Percentiles rank a stretch among this genome's conserved stretches.
Evolutionary conservation across 2,113 vertebrate genomes (phyloP).

Genomic region (Stegostoma tigrinum): DNA sequence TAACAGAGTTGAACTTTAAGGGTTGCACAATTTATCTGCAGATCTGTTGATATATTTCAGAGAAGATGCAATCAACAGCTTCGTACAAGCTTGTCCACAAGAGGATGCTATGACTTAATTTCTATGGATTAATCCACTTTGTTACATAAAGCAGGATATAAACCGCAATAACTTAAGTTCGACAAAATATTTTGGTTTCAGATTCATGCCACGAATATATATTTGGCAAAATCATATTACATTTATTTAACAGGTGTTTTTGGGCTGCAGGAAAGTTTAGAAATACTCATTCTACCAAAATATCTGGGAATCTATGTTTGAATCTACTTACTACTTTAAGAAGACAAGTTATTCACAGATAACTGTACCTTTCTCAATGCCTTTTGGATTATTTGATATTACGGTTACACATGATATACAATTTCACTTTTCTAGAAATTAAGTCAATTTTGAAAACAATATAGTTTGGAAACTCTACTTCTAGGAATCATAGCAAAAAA

Average conservation of each 20-base stretch:
- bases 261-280: background rate
- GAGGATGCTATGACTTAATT: background rate
- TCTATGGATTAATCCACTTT: background rate
- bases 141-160: background rate
- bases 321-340: background rate
- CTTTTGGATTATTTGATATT: background rate
- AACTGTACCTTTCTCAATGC: background rate
- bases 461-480: too few species aligned
- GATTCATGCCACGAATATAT: background rate
- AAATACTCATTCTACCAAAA: background rate
- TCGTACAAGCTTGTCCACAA: background rate
- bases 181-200: background rate
- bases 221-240: background rate
- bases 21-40: background rate
- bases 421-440: background rate
- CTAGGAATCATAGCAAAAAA: too few species aligned
- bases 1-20: background rate
- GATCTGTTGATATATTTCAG: background rate
- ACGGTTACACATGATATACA: background rate
- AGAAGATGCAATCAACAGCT: background rate
- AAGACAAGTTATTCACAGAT: background rate
- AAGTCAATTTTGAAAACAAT: too few species aligned
- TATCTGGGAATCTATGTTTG: background rate
- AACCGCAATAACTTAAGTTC: background rate
- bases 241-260: background rate